phyloP scores from a whole-genome alignment of 2,113 vertebrate species.

The Myotis brandtii region DNA sequence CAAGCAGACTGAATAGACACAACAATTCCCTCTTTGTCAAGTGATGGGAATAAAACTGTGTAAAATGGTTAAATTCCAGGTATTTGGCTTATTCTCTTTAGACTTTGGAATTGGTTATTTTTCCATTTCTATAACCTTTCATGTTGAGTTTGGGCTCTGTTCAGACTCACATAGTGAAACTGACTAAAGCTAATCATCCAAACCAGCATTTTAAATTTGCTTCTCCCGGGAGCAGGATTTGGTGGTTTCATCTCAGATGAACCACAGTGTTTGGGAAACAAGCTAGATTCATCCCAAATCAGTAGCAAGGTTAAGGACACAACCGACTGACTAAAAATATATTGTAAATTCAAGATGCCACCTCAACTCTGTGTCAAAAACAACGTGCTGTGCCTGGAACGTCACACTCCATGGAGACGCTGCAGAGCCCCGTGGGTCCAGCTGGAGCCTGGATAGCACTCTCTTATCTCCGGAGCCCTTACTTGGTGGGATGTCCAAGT shows the following conservation, averaged over 20 bases:
- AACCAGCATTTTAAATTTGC: conserved; percentile 42
- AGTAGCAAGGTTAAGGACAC: conserved; percentile 1
- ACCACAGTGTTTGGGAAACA: background rate
- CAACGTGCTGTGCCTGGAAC: background rate
- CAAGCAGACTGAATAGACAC: background rate
- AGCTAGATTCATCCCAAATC: conserved; percentile 9
- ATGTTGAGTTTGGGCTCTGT: background rate
- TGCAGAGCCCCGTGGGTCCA: background rate
- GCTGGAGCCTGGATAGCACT: background rate
- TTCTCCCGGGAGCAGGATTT: conserved; percentile 1
- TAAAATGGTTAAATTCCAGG: background rate
- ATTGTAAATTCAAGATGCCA: background rate
- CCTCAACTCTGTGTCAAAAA: background rate
- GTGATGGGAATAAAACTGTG: background rate
- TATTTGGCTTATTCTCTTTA: background rate
- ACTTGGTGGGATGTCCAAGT: background rate
- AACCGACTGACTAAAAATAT: background rate
- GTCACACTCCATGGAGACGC: background rate
- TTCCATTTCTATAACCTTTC: conserved; percentile 24
- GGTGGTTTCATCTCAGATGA: conserved; percentile 38
- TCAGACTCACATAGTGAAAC: background rate
- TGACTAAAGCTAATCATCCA: background rate
- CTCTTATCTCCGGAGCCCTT: background rate
- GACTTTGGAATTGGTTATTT: conserved; percentile 36
- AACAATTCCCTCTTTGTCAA: background rate